These are phyloP conservation scores for Macrochelys suwanniensis DNA, from an alignment of 2,797 vertebrate genomes.

Conservation along the genomic window DNA sequence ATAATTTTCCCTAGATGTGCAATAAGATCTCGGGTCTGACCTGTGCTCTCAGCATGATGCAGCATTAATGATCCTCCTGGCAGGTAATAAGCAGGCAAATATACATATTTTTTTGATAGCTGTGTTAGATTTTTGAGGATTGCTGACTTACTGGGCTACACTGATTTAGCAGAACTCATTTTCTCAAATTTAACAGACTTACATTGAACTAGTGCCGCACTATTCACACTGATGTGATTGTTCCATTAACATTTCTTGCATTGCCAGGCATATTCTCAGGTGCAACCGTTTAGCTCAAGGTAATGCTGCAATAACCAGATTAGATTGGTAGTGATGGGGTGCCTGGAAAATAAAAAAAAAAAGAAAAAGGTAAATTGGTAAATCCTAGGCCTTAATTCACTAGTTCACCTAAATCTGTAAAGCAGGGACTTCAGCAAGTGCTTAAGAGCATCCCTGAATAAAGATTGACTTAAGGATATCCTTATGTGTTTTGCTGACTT, in stretches of 20 bases:
- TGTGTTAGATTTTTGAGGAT: constrained; percentile 15
- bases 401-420: neutral
- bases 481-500: neutral
- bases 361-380: too few relatives aligned
- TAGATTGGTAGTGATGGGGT: constrained; percentile 45
- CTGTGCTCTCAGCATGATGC: constrained; percentile 40
- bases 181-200: constrained; percentile 71
- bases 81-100: constrained; percentile 59
- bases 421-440: neutral
- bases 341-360: constrained; percentile 12
- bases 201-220: constrained; percentile 69
- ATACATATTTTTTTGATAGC: neutral
- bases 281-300: constrained; percentile 43
- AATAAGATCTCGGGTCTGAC: constrained; percentile 16
- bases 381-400: constrained; percentile 9
- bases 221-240: constrained; percentile 79
- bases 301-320: constrained; percentile 50
- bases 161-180: constrained; percentile 76
- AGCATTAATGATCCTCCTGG: constrained; percentile 40
- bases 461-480: neutral
- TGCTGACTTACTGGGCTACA: constrained; percentile 63
- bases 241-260: constrained; percentile 78
- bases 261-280: constrained; percentile 67
- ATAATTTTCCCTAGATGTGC: constrained; percentile 49
- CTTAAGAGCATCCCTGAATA: neutral